Conservation (phyloP, 2,797 vertebrate genomes). For the Cuniculus paca region DNA sequence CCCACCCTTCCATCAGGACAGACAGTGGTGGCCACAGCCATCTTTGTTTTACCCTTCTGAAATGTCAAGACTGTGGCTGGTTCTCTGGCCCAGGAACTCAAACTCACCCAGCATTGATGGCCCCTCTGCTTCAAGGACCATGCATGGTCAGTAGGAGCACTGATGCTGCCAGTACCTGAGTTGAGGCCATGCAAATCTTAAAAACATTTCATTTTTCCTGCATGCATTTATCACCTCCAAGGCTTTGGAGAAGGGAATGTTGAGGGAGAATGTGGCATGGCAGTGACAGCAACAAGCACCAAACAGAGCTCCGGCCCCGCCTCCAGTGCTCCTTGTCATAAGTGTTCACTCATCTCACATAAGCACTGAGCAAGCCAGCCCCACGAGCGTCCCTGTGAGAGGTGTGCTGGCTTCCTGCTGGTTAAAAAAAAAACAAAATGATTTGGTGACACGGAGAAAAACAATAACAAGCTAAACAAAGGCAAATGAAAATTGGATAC, state of each 20-base stretch:
- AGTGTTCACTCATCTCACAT: not conserved
- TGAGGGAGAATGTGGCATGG: not conserved
- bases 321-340: not conserved
- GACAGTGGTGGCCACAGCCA: too few relatives aligned
- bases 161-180: not conserved
- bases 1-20: not conserved
- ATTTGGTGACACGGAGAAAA: not conserved
- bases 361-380: not conserved
- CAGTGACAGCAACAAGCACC: not conserved
- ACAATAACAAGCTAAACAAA: not conserved
- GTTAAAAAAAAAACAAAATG: not conserved
- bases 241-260: not conserved
- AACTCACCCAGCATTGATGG: not conserved
- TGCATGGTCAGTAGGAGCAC: too few relatives aligned
- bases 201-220: not conserved
- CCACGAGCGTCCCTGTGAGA: not conserved
- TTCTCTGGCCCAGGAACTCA: not conserved
- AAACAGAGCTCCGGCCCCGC: not conserved
- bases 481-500: not conserved
- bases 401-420: not conserved
- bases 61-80: not conserved
- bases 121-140: not conserved
- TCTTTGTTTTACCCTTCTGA: not conserved
- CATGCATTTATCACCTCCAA: not conserved
- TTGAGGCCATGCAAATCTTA: not conserved